A percentile compares a stretch with the other conserved stretches of the same genome.
These are phyloP conservation scores for Hepsetus odoe DNA, from an alignment of 2,113 vertebrate genomes.

Conservation along the genomic window DNA sequence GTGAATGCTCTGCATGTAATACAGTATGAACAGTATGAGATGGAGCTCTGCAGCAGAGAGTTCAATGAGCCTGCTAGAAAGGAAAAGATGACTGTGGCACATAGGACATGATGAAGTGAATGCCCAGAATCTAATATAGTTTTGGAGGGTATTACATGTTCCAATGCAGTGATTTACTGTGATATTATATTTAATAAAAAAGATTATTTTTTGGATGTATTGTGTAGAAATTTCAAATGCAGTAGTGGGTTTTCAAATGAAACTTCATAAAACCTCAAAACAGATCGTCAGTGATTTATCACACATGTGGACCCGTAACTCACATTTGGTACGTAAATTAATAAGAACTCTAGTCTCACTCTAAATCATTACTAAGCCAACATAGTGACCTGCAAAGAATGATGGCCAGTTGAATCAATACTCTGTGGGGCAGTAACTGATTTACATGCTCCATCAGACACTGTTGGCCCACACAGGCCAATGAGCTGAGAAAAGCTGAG, in stretches of 20 bases:
- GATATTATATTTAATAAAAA: not conserved
- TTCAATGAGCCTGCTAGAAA: not conserved
- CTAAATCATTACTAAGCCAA: not conserved
- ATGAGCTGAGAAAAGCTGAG: not conserved
- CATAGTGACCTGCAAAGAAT: not conserved
- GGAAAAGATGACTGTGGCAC: not conserved
- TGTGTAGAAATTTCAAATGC: not conserved
- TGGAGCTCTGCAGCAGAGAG: not conserved
- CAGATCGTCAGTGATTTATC: conserved; percentile 4
- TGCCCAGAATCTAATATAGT: not conserved
- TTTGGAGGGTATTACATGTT: not conserved
- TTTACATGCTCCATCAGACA: not conserved
- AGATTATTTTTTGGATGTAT: not conserved
- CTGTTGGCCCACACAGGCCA: not conserved
- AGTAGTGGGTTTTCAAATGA: not conserved
- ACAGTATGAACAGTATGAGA: not conserved
- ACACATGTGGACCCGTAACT: not conserved
- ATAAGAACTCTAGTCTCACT: not conserved
- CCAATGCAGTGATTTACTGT: not conserved
- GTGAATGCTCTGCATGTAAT: not conserved
- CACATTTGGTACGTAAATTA: not conserved
- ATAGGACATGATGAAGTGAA: not conserved
- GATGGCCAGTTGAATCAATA: not conserved
- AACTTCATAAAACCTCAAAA: too few species aligned
- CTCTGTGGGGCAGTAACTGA: not conserved